Conservation (phyloP, 2,888 invertebrate species). For the Sipha maydis region DNA sequence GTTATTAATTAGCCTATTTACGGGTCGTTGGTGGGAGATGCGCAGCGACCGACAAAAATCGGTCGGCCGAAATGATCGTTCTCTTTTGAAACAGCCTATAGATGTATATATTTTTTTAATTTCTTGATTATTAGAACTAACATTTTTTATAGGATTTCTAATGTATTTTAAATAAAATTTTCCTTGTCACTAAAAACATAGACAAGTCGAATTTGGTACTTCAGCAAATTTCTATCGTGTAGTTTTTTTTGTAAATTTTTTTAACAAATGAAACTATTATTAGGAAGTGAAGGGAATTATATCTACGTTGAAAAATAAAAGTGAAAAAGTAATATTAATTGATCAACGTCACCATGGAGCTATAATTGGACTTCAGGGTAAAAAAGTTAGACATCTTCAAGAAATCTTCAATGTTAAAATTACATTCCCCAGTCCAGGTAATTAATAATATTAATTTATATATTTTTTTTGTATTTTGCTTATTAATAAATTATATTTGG, state of each 20-base stretch:
- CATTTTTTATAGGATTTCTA: too few relatives aligned
- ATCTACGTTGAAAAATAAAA: constrained; percentile 91
- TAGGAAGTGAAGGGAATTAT: constrained; percentile 69
- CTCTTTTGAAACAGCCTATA: too few relatives aligned
- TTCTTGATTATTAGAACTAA: too few relatives aligned
- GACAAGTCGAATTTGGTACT: too few relatives aligned
- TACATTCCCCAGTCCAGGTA: constrained; percentile 83
- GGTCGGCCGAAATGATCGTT: too few relatives aligned
- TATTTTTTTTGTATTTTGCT: background rate
- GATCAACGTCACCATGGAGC: constrained; percentile 94
- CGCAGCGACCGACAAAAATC: too few relatives aligned
- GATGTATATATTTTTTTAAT: too few relatives aligned
- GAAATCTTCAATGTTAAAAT: constrained; percentile 89
- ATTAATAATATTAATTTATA: constrained; percentile 60
- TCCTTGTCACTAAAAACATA: too few relatives aligned
- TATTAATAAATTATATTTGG: background rate
- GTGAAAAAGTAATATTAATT: constrained; percentile 92
- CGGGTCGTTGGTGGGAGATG: too few relatives aligned
- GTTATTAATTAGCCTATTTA: too few relatives aligned
- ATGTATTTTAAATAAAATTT: too few relatives aligned
- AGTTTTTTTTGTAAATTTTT: background rate
- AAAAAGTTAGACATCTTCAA: constrained; percentile 91
- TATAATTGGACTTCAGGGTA: constrained; percentile 93
- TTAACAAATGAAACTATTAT: background rate
- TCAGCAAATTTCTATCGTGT: too few relatives aligned